These are phyloP conservation scores for Petrolisthes cinctipes DNA, from an alignment of 2,888 invertebrate genomes.

Conservation along the genomic window DNA sequence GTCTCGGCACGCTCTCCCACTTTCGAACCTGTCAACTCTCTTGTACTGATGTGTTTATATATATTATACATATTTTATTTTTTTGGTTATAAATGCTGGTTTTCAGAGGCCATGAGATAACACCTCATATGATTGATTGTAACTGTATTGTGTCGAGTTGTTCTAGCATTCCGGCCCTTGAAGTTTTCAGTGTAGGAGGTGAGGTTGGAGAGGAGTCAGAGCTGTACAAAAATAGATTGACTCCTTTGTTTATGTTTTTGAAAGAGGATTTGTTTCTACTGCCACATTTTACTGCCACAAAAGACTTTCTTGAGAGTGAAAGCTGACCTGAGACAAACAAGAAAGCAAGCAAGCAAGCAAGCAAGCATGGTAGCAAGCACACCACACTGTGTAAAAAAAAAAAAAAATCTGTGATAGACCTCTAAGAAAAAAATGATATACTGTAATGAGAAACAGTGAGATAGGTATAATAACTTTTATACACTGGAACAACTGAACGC, in stretches of 20 bases:
- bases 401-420: slow-evolving; percentile 54
- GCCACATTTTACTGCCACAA: slow-evolving; percentile 36
- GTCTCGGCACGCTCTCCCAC: neutral
- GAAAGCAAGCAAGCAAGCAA: slow-evolving; percentile 6
- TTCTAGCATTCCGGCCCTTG: slow-evolving; percentile 45
- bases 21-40: neutral
- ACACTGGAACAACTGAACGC: slow-evolving; percentile 47
- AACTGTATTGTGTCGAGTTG: slow-evolving; percentile 37
- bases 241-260: slow-evolving; percentile 36
- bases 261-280: slow-evolving; percentile 54
- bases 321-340: slow-evolving; percentile 15
- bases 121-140: neutral
- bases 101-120: neutral
- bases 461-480: slow-evolving; percentile 7
- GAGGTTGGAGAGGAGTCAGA: slow-evolving; percentile 41
- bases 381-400: slow-evolving; percentile 28
- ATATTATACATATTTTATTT: slow-evolving; percentile 3
- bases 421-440: slow-evolving; percentile 34
- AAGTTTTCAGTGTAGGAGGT: slow-evolving; percentile 42
- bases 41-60: slow-evolving; percentile 2
- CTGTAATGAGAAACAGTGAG: neutral
- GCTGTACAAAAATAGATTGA: slow-evolving; percentile 22
- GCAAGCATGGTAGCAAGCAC: slow-evolving; percentile 7
- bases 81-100: slow-evolving; percentile 2
- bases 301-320: slow-evolving; percentile 26